phyloP scores from a whole-genome alignment of 53 echinoderm and acorn worm species.

The Hippasteria phrygiana region DNA sequence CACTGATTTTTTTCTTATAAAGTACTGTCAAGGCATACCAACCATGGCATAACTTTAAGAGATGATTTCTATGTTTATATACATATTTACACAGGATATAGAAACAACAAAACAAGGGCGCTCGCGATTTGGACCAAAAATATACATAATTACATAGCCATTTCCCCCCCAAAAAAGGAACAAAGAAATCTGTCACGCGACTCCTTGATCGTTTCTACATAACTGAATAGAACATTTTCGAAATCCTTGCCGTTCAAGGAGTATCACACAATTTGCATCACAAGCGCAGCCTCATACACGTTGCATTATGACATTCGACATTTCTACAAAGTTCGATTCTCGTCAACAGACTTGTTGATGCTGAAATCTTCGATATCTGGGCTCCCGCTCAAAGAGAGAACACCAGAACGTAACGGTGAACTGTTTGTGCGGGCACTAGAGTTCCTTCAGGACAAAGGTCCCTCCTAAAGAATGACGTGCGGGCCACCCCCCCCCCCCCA shows the following conservation, averaged over 20 bases:
- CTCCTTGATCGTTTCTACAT: no score
- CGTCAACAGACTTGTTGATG: background rate
- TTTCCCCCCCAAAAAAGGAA: background rate
- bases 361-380: background rate
- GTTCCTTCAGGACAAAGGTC: no score
- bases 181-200: no score
- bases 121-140: constrained; percentile 15
- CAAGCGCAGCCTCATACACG: background rate
- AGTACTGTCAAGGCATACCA: constrained; percentile 48
- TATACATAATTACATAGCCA: background rate
- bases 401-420: background rate
- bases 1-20: constrained; percentile 37
- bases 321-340: background rate
- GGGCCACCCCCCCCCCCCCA: no score
- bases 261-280: background rate
- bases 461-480: no score
- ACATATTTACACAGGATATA: constrained; percentile 30
- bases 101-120: background rate
- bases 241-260: background rate
- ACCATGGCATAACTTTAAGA: constrained; percentile 19
- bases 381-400: background rate
- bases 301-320: background rate
- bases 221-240: background rate
- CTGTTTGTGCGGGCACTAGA: background rate
- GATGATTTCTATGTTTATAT: background rate